Percentiles rank a stretch among this genome's conserved stretches.
Evolutionary conservation across 2,888 invertebrate species (phyloP).

Genomic region (Philereme transversata): DNA sequence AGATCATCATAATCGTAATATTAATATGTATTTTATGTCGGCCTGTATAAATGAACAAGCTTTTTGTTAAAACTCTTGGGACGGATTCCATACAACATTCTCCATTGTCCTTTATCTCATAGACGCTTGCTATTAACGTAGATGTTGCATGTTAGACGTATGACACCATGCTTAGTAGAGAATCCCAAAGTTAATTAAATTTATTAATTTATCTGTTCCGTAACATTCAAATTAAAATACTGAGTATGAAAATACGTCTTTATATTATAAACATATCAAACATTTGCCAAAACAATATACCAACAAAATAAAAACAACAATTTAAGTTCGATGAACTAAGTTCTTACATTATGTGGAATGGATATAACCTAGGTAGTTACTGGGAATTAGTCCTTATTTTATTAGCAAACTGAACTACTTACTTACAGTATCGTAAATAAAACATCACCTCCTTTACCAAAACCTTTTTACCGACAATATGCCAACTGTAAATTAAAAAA

Average conservation of each 20-base stretch:
- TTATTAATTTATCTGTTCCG: no score
- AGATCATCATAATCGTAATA: no score
- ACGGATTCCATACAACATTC: no score
- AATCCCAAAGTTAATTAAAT: not conserved
- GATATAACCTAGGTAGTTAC: slow-evolving; percentile 22
- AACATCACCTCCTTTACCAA: not conserved
- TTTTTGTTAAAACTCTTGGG: no score
- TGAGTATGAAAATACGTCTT: slow-evolving; percentile 41
- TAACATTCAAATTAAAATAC: slow-evolving; percentile 31
- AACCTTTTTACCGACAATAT: no score
- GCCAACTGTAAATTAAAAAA: no score
- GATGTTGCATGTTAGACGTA: not conserved
- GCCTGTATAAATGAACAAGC: no score
- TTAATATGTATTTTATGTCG: no score
- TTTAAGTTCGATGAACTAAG: slow-evolving; percentile 39
- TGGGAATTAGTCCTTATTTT: slow-evolving; percentile 40
- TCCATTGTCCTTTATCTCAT: no score
- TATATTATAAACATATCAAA: slow-evolving; percentile 42
- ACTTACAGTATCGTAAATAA: slow-evolving; percentile 24
- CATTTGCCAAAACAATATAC: slow-evolving; percentile 32
- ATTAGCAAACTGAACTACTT: slow-evolving; percentile 45
- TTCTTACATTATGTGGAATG: slow-evolving; percentile 7
- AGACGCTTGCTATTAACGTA: no score
- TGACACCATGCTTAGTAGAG: not conserved
- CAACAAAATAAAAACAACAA: slow-evolving; percentile 36